These are phyloP conservation scores for Drosophila cognata DNA, from an alignment of 2,888 invertebrate genomes.

Conservation along the genomic window DNA sequence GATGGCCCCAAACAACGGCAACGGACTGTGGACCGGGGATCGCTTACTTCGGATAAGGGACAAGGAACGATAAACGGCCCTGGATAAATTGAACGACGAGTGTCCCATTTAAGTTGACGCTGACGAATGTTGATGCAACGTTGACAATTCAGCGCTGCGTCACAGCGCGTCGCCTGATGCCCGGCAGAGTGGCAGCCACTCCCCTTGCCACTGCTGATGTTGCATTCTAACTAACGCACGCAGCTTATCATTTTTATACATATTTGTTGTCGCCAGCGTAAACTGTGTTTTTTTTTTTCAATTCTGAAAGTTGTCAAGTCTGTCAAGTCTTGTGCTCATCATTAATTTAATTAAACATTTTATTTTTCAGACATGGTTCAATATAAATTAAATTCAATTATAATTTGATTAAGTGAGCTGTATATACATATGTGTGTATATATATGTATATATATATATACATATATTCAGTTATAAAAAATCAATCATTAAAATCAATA, in stretches of 20 bases:
- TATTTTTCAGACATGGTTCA: background rate
- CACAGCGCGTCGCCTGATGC: background rate
- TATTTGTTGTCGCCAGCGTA: background rate
- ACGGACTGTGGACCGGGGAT: background rate
- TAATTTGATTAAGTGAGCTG: background rate
- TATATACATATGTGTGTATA: too few species aligned
- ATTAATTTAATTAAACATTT: background rate
- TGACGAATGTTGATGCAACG: constrained; percentile 67
- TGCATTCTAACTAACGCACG: background rate
- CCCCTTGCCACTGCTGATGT: background rate
- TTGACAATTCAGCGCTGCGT: constrained; percentile 28
- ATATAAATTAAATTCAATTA: background rate
- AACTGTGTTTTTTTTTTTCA: background rate
- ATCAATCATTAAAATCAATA: background rate
- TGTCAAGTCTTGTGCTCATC: background rate
- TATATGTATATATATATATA: too few species aligned
- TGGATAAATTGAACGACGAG: constrained; percentile 24
- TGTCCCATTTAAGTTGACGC: constrained; percentile 70
- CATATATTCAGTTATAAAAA: background rate
- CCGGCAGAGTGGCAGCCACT: constrained; percentile 22
- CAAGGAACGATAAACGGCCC: constrained; percentile 16
- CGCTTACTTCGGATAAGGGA: background rate
- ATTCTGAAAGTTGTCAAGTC: background rate
- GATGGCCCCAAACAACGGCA: constrained; percentile 4
- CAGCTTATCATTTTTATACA: background rate